Base-by-base conservation (phyloP, 2,888 invertebrate species). In the Caprella mutica region DNA sequence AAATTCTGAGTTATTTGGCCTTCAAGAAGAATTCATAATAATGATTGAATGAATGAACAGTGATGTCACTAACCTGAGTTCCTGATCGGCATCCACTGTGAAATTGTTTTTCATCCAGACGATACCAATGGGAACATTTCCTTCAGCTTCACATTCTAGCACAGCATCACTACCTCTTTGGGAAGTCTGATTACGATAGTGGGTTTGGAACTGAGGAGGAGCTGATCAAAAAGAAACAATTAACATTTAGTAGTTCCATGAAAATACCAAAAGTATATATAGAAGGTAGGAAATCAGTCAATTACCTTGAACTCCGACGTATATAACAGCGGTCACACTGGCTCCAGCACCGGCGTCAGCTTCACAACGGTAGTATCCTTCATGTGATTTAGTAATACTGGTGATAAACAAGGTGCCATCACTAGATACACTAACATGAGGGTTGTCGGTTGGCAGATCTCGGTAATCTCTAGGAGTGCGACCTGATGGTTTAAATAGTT, bases 311-410 rank as follows among this genome's bases (percentile, higher is more conserved):
- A 94, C 93, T 67, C 87, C 89, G 66, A 96, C 86, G 68, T 87
- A 80, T 68, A 93, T 88, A 23, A 94, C 91, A 67, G 93, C 93
- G 54, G 93, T 93, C 30, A 94, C 77, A 69, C 91, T 93, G 62
- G 91, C 87, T 62, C 93, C 93, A 68, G 96, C 92, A 68, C 92
- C 90, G 74, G 96, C 96, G 48, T 89, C 89, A 59, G 93, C 92
- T 76, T 94, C 92, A 72, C 96, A 96, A 42, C 94, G 77, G 73
- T 93, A 94, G 71, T 90, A 90, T 23, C 93, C 93, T 76, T 92
- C 90, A 71, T 93, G 92, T 21, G 83, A 85, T 75, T 92, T 92
- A 72, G 87, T 87, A 66, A 93, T 91, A 70, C 91, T 88, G 68
- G 84, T 81, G 70, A 96, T 86, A 59, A 85, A 80, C 62, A 96